phyloP scores from a whole-genome alignment of 2,113 vertebrate genomes.

The Corythoichthys intestinalis region DNA sequence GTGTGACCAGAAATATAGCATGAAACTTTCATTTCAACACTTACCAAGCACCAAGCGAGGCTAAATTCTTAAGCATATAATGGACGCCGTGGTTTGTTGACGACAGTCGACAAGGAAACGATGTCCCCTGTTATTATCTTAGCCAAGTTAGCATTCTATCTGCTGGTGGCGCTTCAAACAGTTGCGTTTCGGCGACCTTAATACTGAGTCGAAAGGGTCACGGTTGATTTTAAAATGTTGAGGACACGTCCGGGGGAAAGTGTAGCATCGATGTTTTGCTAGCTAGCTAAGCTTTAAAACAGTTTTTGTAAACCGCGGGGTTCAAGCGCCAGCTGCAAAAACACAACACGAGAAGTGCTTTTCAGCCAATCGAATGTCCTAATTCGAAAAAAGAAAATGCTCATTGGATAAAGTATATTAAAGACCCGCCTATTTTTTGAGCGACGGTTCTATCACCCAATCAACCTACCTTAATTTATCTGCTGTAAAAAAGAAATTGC shows the following conservation, averaged over 20 bases:
- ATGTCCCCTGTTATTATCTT: slow-evolving; percentile 21
- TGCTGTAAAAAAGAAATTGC: slow-evolving; percentile 14
- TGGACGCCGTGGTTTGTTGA: slow-evolving; percentile 29
- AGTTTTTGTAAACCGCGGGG: slow-evolving; percentile 50
- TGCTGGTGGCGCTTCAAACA: slow-evolving; percentile 26
- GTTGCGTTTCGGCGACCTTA: neutral
- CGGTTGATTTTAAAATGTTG: neutral
- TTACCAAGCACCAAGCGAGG: slow-evolving; percentile 24
- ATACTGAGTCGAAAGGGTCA: neutral
- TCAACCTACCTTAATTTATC: neutral
- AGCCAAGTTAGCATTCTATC: slow-evolving; percentile 22
- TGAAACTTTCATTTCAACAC: neutral
- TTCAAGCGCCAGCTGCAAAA: slow-evolving; percentile 3
- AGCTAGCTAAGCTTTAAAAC: neutral
- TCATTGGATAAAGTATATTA: slow-evolving; percentile 45
- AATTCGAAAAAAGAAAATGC: neutral
- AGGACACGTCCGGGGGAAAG: neutral
- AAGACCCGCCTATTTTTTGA: slow-evolving; percentile 29
- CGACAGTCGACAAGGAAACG: slow-evolving; percentile 55
- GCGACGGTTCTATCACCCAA: neutral
- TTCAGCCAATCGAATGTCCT: slow-evolving; percentile 55
- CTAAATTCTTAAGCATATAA: neutral
- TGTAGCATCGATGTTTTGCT: neutral
- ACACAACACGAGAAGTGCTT: slow-evolving; percentile 3
- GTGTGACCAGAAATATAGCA: neutral